Evolutionary conservation across 2,888 invertebrate genomes (phyloP).

Genomic region (Aleiodes leptofemur): DNA sequence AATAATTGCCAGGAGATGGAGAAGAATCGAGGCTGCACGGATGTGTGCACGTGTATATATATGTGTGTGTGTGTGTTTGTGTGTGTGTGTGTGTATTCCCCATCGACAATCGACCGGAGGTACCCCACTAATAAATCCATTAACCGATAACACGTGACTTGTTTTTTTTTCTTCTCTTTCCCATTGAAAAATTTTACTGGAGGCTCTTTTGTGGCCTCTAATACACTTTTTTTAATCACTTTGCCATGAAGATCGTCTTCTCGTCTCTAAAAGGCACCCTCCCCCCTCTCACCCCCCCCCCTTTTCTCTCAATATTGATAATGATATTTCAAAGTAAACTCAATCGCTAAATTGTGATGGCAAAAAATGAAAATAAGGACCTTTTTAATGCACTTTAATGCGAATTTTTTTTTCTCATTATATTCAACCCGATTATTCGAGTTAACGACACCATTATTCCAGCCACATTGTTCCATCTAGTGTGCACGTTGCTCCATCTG

Average conservation of each 20-base stretch:
- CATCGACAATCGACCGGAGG: slow-evolving; percentile 8
- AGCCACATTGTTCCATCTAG: background rate
- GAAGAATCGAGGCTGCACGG: slow-evolving; percentile 9
- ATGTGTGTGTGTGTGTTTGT: too few species aligned
- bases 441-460: background rate
- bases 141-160: slow-evolving; percentile 27
- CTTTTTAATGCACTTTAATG: too few species aligned
- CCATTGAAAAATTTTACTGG: slow-evolving; percentile 11
- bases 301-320: slow-evolving; percentile 44
- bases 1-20: slow-evolving; percentile 6
- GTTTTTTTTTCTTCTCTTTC: background rate
- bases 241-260: slow-evolving; percentile 19
- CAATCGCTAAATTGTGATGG: background rate
- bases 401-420: background rate
- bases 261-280: slow-evolving; percentile 34
- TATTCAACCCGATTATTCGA: slow-evolving; percentile 6
- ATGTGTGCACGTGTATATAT: background rate
- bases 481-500: too few species aligned
- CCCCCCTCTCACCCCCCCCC: too few species aligned
- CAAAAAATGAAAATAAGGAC: background rate
- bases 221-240: slow-evolving; percentile 17
- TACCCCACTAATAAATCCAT: slow-evolving; percentile 20
- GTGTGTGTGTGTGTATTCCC: background rate
- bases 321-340: slow-evolving; percentile 27
- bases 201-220: slow-evolving; percentile 30